A percentile compares a stretch with the other conserved stretches of the same genome.
These are phyloP conservation scores for Chrysolina haemoptera DNA, from an alignment of 2,888 invertebrate genomes.

Conservation along the genomic window DNA sequence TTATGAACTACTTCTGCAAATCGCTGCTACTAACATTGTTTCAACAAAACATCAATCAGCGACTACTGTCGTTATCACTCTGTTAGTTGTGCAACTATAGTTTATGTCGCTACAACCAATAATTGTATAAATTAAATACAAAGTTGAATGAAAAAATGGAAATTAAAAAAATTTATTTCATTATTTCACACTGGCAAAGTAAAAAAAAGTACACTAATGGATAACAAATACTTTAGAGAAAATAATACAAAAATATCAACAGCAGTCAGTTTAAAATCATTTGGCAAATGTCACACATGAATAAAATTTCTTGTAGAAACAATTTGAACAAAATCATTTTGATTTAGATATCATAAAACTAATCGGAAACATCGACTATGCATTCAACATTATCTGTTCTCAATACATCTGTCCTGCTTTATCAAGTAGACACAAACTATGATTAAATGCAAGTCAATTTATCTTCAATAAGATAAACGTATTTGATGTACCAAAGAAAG, in stretches of 20 bases:
- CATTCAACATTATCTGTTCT: neutral
- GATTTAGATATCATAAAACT: neutral
- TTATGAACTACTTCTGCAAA: too few relatives aligned
- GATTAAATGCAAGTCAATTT: neutral
- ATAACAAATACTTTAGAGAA: neutral
- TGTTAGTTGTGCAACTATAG: too few relatives aligned
- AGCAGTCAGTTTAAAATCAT: slow-evolving; percentile 3
- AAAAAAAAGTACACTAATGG: slow-evolving; percentile 3
- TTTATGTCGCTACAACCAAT: too few relatives aligned
- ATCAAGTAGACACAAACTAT: neutral
- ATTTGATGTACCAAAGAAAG: neutral
- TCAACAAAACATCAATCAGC: too few relatives aligned
- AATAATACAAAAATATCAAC: slow-evolving; percentile 22
- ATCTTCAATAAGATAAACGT: neutral
- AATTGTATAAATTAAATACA: too few relatives aligned
- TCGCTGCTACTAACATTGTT: too few relatives aligned
- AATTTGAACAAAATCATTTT: neutral
- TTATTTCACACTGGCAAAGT: slow-evolving; percentile 16
- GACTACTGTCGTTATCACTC: too few relatives aligned
- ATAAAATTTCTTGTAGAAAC: slow-evolving; percentile 8
- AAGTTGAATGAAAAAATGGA: neutral
- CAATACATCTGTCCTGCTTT: neutral
- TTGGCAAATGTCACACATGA: slow-evolving; percentile 23
- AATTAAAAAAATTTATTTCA: neutral
- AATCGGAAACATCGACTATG: neutral